phyloP scores from a whole-genome alignment of 2,113 vertebrate species.

The Melospiza melodia region DNA sequence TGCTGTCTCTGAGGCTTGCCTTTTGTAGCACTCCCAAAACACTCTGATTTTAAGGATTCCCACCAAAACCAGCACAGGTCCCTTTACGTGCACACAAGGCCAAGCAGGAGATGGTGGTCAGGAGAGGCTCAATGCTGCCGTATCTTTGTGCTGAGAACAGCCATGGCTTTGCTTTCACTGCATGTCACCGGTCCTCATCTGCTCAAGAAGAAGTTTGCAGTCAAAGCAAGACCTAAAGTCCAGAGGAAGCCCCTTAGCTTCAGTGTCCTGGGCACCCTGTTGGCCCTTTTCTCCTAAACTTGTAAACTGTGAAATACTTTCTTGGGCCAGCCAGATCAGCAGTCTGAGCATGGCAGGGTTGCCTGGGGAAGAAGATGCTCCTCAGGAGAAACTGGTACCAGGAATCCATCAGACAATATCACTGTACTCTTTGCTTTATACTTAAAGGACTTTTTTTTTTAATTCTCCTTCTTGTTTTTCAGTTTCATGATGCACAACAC shows the following conservation, averaged over 20 bases:
- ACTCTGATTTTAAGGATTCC: no score
- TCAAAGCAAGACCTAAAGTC: not conserved
- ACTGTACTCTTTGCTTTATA: no score
- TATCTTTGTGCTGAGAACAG: not conserved
- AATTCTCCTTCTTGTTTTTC: no score
- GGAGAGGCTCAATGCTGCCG: not conserved
- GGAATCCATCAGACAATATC: not conserved
- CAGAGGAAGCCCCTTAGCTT: not conserved
- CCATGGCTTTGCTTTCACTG: not conserved
- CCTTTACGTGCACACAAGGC: not conserved
- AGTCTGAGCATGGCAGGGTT: not conserved
- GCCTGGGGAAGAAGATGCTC: not conserved
- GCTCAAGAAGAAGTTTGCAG: not conserved
- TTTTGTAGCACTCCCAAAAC: no score
- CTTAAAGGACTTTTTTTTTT: no score
- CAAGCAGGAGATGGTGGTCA: not conserved
- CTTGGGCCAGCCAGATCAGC: not conserved
- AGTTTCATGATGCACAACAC: no score
- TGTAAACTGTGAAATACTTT: not conserved
- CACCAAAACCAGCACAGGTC: not conserved
- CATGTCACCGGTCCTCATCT: not conserved
- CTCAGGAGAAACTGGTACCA: not conserved
- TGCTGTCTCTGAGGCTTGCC: no score
- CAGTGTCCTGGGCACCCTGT: not conserved
- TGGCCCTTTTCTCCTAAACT: not conserved